phyloP scores from a whole-genome alignment of 2,113 vertebrate genomes.

The Megalops atlanticus region DNA sequence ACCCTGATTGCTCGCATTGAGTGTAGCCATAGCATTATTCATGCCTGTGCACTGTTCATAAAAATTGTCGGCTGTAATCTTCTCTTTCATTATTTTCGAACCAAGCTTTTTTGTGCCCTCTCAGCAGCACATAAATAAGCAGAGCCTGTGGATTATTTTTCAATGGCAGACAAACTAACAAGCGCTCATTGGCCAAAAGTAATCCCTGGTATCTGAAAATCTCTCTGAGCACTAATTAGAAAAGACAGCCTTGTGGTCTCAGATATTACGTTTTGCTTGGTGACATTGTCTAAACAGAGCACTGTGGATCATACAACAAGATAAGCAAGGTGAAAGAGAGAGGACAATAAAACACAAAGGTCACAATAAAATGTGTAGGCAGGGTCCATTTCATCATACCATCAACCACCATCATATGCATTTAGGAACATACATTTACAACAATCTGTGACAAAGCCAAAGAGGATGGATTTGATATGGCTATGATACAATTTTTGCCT shows the following conservation, averaged over 20 bases:
- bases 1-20: not conserved
- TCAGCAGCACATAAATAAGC: conserved; percentile 3
- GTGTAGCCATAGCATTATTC: not conserved
- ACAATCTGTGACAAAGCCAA: not conserved
- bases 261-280: conserved; percentile 9
- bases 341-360: not conserved
- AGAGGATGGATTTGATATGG: not conserved
- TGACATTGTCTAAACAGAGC: not conserved
- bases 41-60: not conserved
- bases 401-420: not conserved
- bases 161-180: conserved; percentile 13
- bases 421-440: not conserved
- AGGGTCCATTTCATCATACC: not conserved
- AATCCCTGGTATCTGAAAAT: conserved; percentile 30
- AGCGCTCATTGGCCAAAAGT: not conserved
- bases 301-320: not conserved
- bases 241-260: not conserved
- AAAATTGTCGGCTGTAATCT: conserved; percentile 21
- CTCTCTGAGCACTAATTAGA: conserved; percentile 25
- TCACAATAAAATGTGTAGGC: not conserved
- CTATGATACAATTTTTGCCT: not conserved
- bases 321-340: not conserved
- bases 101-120: conserved; percentile 8
- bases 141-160: not conserved
- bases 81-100: not conserved